Evolutionary conservation across 2,888 invertebrate species (phyloP).

Genomic region (Molanna angustata): DNA sequence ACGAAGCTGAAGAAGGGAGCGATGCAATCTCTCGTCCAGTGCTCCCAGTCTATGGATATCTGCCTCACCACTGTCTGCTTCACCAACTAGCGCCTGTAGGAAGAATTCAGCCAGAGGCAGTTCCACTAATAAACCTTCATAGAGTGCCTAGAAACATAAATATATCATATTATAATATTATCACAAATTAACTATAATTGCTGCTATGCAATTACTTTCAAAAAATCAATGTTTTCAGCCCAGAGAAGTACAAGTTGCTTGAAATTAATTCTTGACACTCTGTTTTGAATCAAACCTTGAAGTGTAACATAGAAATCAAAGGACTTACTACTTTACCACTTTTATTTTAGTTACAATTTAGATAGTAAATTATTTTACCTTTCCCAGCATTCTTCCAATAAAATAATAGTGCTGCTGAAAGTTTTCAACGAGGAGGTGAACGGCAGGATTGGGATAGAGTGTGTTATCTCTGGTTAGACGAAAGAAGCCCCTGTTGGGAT

Average conservation of each 20-base stretch:
- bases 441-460: constrained; percentile 94
- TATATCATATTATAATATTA: background rate
- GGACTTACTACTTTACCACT: too few relatives aligned
- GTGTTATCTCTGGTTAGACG: constrained; percentile 85
- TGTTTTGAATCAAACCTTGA: too few relatives aligned
- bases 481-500: constrained; percentile 95
- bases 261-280: too few relatives aligned
- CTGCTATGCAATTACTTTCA: too few relatives aligned
- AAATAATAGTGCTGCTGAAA: constrained; percentile 91
- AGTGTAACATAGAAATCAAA: too few relatives aligned
- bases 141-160: constrained; percentile 68
- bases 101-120: constrained; percentile 96
- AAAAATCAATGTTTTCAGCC: too few relatives aligned
- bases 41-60: constrained; percentile 93
- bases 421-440: constrained; percentile 80
- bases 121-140: constrained; percentile 93
- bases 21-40: constrained; percentile 87
- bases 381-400: constrained; percentile 90
- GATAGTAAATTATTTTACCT: too few relatives aligned
- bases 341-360: too few relatives aligned
- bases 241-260: too few relatives aligned
- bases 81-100: constrained; percentile 53
- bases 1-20: constrained; percentile 84
- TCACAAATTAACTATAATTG: background rate
- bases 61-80: constrained; percentile 58